Base-by-base conservation (phyloP, 2,888 invertebrate species). In the Heliothis peltigera region DNA sequence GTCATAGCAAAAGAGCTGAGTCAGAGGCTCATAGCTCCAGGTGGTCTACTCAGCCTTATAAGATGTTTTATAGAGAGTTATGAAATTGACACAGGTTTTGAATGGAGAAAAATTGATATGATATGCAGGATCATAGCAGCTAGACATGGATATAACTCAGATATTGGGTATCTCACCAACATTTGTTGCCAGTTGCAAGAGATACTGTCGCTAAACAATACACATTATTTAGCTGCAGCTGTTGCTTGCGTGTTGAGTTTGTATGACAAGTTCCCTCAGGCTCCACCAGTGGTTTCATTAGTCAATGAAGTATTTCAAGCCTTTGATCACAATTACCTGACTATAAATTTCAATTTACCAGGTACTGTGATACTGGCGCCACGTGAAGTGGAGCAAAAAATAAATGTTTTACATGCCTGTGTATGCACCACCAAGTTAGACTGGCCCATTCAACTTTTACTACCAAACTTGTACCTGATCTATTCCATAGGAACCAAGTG, bases 61-160 rank as follows among this genome's bases (percentile, higher is more conserved):
- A 88, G 95, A 80, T 97, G 97, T 48, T 96, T 97, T 81, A 95
- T 97, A 75, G 96, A 96, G 75, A 92, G 89, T 67, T 93, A 95
- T 77, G 82, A 87, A 42, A 87, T 94, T 60, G 96, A 97, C 77
- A 92, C 93, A 18, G 96, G 96, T 0, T 91, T 92, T 77, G 96
- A 96, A 79, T 97, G 97, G 97, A 95, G 95, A 80, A 96, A 96
- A 86, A 94, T 97, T 79, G 96, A 97, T 63, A 94, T 96, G 78
- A 95, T 97, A 64, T 96, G 96, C 53, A 96, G 96, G 89, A 93
- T 98, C 62, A 94, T 97, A 63, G 89, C 96, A 61, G 93, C 94
- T 32, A 95, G 93, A 75, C 95, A 96, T 77, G 95, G 95, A 49
- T 90, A 80, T 57, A 71, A 77, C 35, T 82, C 94, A 72, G 87